Base-by-base conservation (phyloP, 1,140 invertebrate species). In the Acromyrmex echinatior region DNA sequence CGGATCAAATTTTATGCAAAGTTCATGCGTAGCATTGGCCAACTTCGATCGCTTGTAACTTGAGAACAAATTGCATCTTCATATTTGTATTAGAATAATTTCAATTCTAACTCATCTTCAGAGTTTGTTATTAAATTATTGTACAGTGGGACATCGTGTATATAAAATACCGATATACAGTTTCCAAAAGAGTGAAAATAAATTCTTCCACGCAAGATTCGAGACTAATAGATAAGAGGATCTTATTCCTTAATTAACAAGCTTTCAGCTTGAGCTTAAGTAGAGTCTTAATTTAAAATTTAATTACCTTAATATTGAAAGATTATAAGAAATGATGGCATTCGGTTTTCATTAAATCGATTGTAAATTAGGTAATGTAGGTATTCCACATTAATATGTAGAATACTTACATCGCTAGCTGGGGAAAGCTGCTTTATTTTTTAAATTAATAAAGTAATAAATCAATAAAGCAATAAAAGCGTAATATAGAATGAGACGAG, bases 231-330 rank as follows among this genome's bases (percentile, higher is more conserved):
- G 9, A 12, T 45, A 49, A 39, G 14, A 70, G 51, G 31, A 45
- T 81, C 51, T 56, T 45, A 81, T 81, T 68, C 7, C 35, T 71
- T 81, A 58, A 81, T 81, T 81, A 71, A 71, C 25, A 25, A 25
- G 25, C 31, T 81, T 81, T 6, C 21, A 31, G 31, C 31, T 31
- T 45, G 31, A 1, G 39, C 51, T 81, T 58, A 39, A 51, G n/a
- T 56, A 81, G 53, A 60, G 16, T 58, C 35, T 71, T 58, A 81
- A 81, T 45, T 70, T 81, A 49, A 56, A 28, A 71, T 62, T 71
- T 18, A 58, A 1, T 81, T 81, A 81, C 9, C 14, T 28, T 71
- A 70, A 71, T 58, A 71, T 68, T 58, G 51, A 45, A 45, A 45
- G 12, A 81, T 28, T 63, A 35, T 80, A 80, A 80, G 3, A 53